Base-by-base conservation (phyloP, 2,797 vertebrate species). In the Epinephelus malabaricus region DNA sequence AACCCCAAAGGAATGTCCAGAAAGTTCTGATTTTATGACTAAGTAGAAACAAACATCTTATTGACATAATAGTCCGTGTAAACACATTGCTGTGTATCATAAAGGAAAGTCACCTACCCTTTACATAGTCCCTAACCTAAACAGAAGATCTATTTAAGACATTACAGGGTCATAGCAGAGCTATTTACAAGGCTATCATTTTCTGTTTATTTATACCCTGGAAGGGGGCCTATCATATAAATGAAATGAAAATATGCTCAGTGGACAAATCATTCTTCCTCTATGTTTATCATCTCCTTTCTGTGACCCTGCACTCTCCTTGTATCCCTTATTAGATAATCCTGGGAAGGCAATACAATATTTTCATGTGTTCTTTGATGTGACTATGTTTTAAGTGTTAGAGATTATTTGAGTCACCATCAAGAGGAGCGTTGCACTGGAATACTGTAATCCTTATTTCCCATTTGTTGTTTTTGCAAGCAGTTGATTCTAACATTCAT, bases 191-290 rank as follows among this genome's bases (percentile, higher is more conserved):
- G 84, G 86, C 75, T 86, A 89, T 92, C 78, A 51, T 53, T 74
- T 85, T 86, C 60, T 72, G 69, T 91, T 88, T 94, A 92, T 92
- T 92, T 89, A 84, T 89, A 89, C 81, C 61, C 56, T 49, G 51
- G 61, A 74, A 79, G 80, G 69, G 25, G 66, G 55, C 25, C 76
- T 34, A 62, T 83, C 71, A 38, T 59, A 69, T 79, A 67, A 69
- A 85, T 70, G 66, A 66, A 73, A 75, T 73, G 70, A 67, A 81
- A 73, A 86, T 81, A 78, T 61, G 50, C 60, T 23, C 1, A 11
- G 25, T 73, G 56, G 58, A 68, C 55, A 78, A 70, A 78, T 74
- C 54, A 19, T 66, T 69, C 30, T 43, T 66, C n/a, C 63, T 47
- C 30, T 17, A 34, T 51, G 46, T 69, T 76, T 64, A 61, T 69